Conservation (phyloP, 2,113 vertebrate genomes). For the Eretmochelys imbricata region DNA sequence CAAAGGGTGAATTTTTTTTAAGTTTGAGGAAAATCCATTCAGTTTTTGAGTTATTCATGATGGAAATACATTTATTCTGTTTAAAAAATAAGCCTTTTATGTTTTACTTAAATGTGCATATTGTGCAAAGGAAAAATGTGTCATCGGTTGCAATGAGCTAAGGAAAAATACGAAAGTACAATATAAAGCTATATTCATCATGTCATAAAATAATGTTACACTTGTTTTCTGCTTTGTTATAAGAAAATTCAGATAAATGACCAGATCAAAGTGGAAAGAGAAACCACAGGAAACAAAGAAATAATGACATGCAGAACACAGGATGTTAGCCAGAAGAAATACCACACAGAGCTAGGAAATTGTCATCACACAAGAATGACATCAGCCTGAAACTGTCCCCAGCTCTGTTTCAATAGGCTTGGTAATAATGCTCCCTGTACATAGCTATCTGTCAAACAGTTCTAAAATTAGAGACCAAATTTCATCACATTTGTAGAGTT, state of each 20-base stretch:
- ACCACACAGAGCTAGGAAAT: neutral
- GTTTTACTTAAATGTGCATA: neutral
- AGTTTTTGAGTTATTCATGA: neutral
- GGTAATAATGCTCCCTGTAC: neutral
- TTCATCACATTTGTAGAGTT: neutral
- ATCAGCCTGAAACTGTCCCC: neutral
- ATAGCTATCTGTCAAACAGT: neutral
- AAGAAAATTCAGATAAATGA: neutral
- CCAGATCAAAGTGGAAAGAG: neutral
- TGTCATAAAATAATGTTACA: neutral
- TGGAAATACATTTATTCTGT: neutral
- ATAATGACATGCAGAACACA: neutral
- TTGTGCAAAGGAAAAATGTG: neutral
- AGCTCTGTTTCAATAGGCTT: neutral
- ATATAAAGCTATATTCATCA: neutral
- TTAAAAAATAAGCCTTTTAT: neutral
- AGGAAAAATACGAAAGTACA: neutral
- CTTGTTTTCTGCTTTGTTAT: neutral
- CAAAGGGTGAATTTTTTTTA: neutral
- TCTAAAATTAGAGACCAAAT: fast-evolving
- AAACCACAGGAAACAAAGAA: neutral
- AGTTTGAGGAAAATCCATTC: neutral
- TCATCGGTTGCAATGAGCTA: neutral
- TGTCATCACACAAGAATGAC: neutral
- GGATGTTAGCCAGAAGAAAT: neutral